Evolutionary conservation across 2,888 invertebrate species (phyloP).

Genomic region (Torymus texanus): DNA sequence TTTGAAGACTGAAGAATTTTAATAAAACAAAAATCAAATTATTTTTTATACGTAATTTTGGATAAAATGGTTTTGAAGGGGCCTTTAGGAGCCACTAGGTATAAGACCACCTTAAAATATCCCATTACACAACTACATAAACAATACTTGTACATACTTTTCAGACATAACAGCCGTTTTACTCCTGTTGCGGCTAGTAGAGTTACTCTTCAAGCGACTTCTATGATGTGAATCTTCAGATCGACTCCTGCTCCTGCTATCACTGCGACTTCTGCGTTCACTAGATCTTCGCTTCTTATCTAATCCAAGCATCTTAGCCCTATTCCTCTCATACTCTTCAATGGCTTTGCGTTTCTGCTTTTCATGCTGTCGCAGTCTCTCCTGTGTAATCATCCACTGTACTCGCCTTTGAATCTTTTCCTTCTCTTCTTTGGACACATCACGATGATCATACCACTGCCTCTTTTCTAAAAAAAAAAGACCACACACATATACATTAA

Average conservation of each 20-base stretch:
- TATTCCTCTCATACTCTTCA: constrained; percentile 50
- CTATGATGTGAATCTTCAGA: constrained; percentile 35
- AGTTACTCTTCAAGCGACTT: constrained; percentile 5
- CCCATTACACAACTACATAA: not conserved
- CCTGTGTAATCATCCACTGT: constrained; percentile 45
- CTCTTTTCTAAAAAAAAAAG: too few relatives aligned
- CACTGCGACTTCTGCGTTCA: constrained; percentile 16
- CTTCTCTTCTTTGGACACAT: too few relatives aligned
- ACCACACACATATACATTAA: too few relatives aligned
- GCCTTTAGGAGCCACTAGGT: too few relatives aligned
- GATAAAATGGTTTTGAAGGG: too few relatives aligned
- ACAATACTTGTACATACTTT: constrained; percentile 18
- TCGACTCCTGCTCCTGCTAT: constrained; percentile 37
- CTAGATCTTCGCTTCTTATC: constrained; percentile 9
- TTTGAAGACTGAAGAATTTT: too few relatives aligned
- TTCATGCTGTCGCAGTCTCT: constrained; percentile 43
- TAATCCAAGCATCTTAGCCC: constrained; percentile 26
- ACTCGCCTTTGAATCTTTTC: not conserved
- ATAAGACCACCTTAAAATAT: too few relatives aligned
- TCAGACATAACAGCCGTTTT: constrained; percentile 28
- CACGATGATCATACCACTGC: too few relatives aligned
- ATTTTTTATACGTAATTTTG: too few relatives aligned
- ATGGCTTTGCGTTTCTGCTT: constrained; percentile 41
- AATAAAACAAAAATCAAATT: not conserved
- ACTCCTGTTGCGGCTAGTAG: not conserved